A percentile compares a stretch with the other conserved stretches of the same genome.
These are phyloP conservation scores for Parapristionchus giblindavisi DNA, from an alignment of 2,888 invertebrate genomes.

Conservation along the genomic window DNA sequence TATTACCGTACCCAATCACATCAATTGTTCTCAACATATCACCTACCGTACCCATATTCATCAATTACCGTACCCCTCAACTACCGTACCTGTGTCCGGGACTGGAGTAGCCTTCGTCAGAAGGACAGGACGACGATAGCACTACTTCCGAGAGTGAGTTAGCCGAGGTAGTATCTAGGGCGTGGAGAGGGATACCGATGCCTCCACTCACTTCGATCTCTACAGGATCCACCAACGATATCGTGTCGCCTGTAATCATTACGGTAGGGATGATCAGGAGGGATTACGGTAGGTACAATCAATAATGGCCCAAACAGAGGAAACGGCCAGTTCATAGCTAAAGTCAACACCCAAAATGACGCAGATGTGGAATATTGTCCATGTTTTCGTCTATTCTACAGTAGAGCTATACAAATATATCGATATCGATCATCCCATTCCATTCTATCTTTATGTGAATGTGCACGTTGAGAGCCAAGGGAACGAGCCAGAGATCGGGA, in stretches of 20 bases:
- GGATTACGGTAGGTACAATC: too few species aligned
- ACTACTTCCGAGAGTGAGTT: neutral
- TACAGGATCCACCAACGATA: constrained; percentile 36
- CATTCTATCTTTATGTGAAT: neutral
- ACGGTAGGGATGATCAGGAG: too few species aligned
- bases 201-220: constrained; percentile 28
- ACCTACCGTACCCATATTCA: too few species aligned
- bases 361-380: too few species aligned
- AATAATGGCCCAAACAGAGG: constrained; percentile 1
- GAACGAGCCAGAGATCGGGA: neutral
- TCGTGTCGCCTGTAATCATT: constrained; percentile 33
- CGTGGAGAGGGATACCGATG: constrained; percentile 29
- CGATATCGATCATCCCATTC: too few species aligned
- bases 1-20: neutral
- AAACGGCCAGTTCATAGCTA: neutral
- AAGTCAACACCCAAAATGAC: too few species aligned
- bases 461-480: constrained; percentile 9
- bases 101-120: constrained; percentile 39
- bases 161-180: neutral
- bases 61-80: neutral
- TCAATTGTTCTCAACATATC: too few species aligned
- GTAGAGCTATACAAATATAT: too few species aligned
- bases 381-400: too few species aligned
- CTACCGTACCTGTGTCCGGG: constrained; percentile 37
- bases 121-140: constrained; percentile 15